phyloP scores from a whole-genome alignment of 2,113 vertebrate species.

The Rhinoderma darwinii region DNA sequence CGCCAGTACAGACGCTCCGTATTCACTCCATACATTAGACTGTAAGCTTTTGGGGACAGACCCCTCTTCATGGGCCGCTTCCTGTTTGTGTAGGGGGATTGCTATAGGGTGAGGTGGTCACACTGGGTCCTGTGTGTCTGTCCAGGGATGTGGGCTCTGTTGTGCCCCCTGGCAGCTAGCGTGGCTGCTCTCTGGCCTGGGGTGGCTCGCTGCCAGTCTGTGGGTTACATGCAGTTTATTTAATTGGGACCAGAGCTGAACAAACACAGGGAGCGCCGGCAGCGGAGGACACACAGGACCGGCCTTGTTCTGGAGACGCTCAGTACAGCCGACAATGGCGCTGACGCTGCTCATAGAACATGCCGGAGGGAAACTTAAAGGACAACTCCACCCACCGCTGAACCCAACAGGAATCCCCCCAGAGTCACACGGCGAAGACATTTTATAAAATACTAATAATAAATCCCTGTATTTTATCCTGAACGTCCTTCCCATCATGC shows the following conservation, averaged over 20 bases:
- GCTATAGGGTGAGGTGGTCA: background rate
- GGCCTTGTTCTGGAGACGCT: background rate
- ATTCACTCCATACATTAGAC: background rate
- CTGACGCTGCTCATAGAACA: no score
- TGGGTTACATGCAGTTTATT: constrained; percentile 26
- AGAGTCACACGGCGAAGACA: background rate
- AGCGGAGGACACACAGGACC: background rate
- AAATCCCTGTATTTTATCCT: no score
- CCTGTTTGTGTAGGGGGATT: background rate
- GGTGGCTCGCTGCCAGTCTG: constrained; percentile 2
- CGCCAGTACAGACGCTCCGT: background rate
- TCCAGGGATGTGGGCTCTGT: background rate
- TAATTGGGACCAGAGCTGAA: constrained; percentile 28
- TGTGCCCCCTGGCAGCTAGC: background rate
- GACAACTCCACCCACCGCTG: background rate
- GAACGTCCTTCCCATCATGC: no score
- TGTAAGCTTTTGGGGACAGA: background rate
- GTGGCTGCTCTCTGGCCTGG: background rate
- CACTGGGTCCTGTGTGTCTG: background rate
- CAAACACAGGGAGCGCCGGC: background rate
- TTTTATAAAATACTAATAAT: no score
- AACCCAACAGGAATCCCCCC: background rate
- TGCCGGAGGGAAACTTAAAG: background rate
- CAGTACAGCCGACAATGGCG: no score
- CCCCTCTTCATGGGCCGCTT: background rate